These are phyloP conservation scores for Corythaeola cristata DNA, from an alignment of 2,113 vertebrate species.

Conservation along the genomic window DNA sequence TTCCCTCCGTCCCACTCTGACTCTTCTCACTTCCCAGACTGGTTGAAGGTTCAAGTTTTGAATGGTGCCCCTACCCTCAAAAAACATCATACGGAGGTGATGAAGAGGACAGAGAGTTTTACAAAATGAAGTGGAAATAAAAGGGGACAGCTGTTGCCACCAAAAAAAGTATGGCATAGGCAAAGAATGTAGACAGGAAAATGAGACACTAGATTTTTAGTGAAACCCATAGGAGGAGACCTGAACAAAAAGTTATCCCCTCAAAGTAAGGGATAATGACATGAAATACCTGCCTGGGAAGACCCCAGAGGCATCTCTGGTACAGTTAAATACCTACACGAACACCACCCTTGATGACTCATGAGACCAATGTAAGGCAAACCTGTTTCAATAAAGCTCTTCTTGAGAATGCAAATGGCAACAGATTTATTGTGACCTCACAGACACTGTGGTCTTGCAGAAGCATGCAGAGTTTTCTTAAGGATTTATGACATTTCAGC, in stretches of 20 bases:
- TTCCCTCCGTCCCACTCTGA: neutral
- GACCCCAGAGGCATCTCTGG: neutral
- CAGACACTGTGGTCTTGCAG: neutral
- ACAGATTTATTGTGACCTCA: neutral
- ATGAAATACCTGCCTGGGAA: neutral
- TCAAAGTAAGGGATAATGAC: neutral
- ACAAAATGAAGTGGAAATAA: neutral
- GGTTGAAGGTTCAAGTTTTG: neutral
- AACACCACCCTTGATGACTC: neutral
- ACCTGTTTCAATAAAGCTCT: neutral
- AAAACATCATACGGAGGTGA: neutral
- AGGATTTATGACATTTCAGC: neutral
- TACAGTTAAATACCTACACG: neutral
- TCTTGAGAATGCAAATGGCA: neutral
- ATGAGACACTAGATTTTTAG: rapidly evolving
- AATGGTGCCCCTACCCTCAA: rapidly evolving
- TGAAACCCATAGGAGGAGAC: neutral
- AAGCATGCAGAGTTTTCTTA: neutral
- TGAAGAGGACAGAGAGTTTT: neutral
- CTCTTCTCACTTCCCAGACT: neutral
- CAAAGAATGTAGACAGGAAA: neutral
- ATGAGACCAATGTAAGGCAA: neutral
- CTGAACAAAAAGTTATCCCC: neutral
- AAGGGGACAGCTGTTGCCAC: rapidly evolving
- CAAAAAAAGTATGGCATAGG: rapidly evolving